Conservation (phyloP, 2,888 invertebrate genomes). For the Cephus rjabovi region DNA sequence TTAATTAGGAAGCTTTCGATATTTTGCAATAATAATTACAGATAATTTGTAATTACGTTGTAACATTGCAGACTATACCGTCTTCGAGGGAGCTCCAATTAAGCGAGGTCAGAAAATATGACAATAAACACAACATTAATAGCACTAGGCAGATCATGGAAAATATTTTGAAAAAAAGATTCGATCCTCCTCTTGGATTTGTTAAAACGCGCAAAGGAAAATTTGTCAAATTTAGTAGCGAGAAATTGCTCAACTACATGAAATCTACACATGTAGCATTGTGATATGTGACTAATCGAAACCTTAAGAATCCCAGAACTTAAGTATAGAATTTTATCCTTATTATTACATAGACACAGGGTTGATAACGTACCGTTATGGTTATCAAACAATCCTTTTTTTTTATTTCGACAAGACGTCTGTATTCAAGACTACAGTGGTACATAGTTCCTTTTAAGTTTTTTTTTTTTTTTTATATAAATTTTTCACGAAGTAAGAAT, state of each 20-base stretch:
- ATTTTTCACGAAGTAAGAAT: not conserved
- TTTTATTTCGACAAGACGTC: not conserved
- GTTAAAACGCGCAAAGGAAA: slow-evolving; percentile 20
- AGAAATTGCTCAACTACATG: slow-evolving; percentile 41
- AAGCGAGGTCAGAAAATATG: not conserved
- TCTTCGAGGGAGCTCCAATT: not conserved
- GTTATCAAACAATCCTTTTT: not conserved
- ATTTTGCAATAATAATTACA: not conserved
- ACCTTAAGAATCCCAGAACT: not conserved
- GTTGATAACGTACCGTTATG: not conserved
- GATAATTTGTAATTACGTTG: not conserved
- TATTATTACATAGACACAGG: not conserved
- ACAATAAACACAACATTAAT: not conserved
- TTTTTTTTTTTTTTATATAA: not conserved
- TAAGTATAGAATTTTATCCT: not conserved
- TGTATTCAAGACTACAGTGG: not conserved
- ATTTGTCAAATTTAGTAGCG: slow-evolving; percentile 38
- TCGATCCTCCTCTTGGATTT: slow-evolving; percentile 45
- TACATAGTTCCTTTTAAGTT: not conserved
- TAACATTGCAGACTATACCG: not conserved
- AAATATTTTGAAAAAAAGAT: slow-evolving; percentile 36
- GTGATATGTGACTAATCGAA: slow-evolving; percentile 12
- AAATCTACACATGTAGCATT: slow-evolving; percentile 17
- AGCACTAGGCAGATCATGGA: slow-evolving; percentile 25
- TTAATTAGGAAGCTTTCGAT: not conserved